These are phyloP conservation scores for Montifringilla adamsi DNA, from an alignment of 2,113 vertebrate species.

Conservation along the genomic window DNA sequence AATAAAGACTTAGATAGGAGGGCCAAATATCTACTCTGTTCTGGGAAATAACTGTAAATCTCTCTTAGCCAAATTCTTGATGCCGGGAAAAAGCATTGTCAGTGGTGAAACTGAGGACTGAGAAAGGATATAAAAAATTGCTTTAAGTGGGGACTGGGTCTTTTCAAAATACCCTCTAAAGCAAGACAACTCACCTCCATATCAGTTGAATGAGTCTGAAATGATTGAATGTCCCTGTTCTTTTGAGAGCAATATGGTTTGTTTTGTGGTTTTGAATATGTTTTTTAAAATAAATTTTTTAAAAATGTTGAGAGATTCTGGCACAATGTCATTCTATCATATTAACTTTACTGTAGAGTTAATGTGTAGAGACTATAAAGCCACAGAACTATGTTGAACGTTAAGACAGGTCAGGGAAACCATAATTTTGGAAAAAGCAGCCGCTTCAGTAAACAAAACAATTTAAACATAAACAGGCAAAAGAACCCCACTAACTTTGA, in stretches of 20 bases:
- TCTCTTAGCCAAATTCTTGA: not conserved
- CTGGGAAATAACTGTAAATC: not conserved
- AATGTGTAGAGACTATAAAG: conserved; percentile 54
- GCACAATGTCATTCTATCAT: conserved; percentile 37
- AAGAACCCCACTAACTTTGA: not conserved
- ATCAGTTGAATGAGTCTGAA: not conserved
- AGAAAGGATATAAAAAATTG: not conserved
- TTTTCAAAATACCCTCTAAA: not conserved
- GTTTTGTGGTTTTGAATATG: not conserved
- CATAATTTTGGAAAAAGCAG: not conserved
- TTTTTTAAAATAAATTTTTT: not conserved
- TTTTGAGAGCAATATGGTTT: not conserved
- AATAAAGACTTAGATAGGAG: not conserved
- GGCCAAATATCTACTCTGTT: not conserved
- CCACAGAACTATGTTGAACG: not conserved
- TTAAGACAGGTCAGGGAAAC: not conserved
- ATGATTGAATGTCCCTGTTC: not conserved
- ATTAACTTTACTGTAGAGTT: conserved; percentile 46
- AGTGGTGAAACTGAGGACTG: not conserved
- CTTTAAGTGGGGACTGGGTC: not conserved
- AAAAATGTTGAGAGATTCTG: conserved; percentile 45
- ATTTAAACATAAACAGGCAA: not conserved
- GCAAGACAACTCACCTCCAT: not conserved
- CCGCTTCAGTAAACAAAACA: not conserved
- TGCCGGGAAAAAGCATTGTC: not conserved